Conservation (phyloP, 2,797 vertebrate species). For the Leptodactylus fallax region DNA sequence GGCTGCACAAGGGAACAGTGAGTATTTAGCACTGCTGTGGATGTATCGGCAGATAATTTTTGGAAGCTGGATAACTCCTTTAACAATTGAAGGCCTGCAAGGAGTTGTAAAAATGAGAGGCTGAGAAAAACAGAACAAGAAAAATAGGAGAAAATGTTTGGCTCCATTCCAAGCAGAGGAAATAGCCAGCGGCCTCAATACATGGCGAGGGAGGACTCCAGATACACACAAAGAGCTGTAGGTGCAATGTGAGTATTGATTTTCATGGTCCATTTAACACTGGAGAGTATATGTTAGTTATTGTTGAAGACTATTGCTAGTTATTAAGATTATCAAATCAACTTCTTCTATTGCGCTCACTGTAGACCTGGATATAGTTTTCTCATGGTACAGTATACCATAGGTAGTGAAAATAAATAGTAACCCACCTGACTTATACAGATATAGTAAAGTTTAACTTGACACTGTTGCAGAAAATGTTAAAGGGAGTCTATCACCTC, state of each 20-base stretch:
- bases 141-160: neutral
- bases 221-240: neutral
- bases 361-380: neutral
- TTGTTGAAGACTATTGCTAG: neutral
- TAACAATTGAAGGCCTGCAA: neutral
- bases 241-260: constrained; percentile 1
- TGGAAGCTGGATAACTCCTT: no score
- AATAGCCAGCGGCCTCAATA: neutral
- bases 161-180: neutral
- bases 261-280: neutral
- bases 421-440: neutral
- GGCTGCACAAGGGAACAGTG: no score
- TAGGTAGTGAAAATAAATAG: neutral
- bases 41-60: no score
- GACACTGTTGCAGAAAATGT: no score
- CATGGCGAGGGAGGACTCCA: neutral
- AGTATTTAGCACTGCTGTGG: no score
- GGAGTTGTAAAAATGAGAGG: neutral
- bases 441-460: no score
- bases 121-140: neutral
- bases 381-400: neutral
- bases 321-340: neutral
- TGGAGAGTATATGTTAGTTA: neutral
- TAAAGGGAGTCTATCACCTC: no score
- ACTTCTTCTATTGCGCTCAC: neutral